Evolutionary conservation across 2,113 vertebrate genomes (phyloP).

Genomic region (Xenopus tropicalis): UCB_Xtro_10.0 CM004451.2:29225501-29226000

Average conservation of each 20-base stretch:
- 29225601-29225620: no score
- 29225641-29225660: slow-evolving; percentile 64
- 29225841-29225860: slow-evolving; percentile 6
- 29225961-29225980: background rate
- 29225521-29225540: no score
- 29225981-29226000: background rate
- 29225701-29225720: slow-evolving; percentile 89
- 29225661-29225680: slow-evolving; percentile 62
- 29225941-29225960: no score
- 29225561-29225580: no score
- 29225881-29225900: background rate
- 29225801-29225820: slow-evolving; percentile 82
- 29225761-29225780: slow-evolving; percentile 90
- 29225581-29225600: no score
- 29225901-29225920: background rate
- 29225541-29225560: no score
- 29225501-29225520: no score
- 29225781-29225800: slow-evolving; percentile 81
- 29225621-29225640: background rate
- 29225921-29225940: no score
- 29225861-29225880: slow-evolving; percentile 14
- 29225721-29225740: slow-evolving; percentile 96
- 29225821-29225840: slow-evolving; percentile 51
- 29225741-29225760: slow-evolving; percentile 92
- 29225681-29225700: slow-evolving; percentile 58